Evolutionary conservation across 1,140 invertebrate genomes (phyloP), one percentile per base, ranked within the genome.

Genomic region (Oedothorax gibbosus): DNA sequence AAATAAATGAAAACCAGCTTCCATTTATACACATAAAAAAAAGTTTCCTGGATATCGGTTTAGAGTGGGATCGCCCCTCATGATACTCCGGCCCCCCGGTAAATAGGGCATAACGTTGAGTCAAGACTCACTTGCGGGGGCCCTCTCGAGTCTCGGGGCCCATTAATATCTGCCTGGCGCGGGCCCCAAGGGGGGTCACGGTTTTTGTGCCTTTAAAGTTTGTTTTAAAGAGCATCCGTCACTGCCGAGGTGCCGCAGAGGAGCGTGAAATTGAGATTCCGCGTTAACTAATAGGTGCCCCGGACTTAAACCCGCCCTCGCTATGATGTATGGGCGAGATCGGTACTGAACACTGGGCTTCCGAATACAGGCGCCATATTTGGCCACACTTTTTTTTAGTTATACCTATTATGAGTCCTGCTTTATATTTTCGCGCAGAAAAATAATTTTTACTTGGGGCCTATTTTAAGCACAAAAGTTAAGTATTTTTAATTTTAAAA

Each of bases 161-260:
- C 81, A 84, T 84, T 84, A 84, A 84, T 84, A 84, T 84, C 81
- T 84, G 81, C 71, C 57, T 50, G 72, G 35, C 69, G 35, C 35
- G 51, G 62, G 21, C 57, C 76, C 81, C 76, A 75, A 54, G 6
- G 72, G 81, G 81, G 81, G 72, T 76, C 81, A 84, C 71, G 81
- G 81, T 84, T 84, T 84, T 84, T 84, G 81, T 84, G 81, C 81
- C 71, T 84, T 84, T 84, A 84, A 84, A 84, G 81, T 84, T 84
- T 75, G 81, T 84, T 84, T 84, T 84, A 84, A 84, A 84, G 60
- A 68, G 81, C 68, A 84, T 84, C 81, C 64, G 76, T 84, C 81
- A 84, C 81, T 84, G 81, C 75, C 81, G 75, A 82, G 81, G 51
- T 76, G 57, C 72, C 57, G 81, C 81, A 84, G 60, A 84, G 81